Evolutionary conservation across 2,113 vertebrate species (phyloP).

Genomic region (Scophthalmus maximus): DNA sequence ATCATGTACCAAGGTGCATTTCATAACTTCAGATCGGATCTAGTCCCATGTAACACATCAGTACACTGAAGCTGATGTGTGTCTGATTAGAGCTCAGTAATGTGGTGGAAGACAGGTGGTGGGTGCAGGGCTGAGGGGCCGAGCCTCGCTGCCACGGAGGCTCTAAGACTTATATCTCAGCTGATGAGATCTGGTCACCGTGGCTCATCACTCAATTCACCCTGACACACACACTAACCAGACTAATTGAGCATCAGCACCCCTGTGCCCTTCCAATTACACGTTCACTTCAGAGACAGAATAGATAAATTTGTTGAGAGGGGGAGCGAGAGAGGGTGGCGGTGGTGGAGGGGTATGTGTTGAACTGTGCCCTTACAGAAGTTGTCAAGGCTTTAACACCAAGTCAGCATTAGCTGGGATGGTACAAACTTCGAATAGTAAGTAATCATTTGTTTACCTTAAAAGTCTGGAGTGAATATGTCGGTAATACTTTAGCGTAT

Average conservation of each 20-base stretch:
- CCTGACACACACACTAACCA: conserved; percentile 36
- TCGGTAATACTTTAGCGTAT: no score
- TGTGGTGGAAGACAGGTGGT: conserved; percentile 5
- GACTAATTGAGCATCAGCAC: conserved; percentile 56
- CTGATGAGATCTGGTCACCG: conserved; percentile 50
- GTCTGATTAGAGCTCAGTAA: conserved; percentile 25
- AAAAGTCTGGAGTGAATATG: no score
- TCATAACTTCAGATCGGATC: not conserved
- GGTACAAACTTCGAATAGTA: no score
- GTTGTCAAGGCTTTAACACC: not conserved
- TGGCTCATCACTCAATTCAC: conserved; percentile 48
- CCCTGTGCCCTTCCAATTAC: conserved; percentile 56
- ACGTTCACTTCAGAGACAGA: conserved; percentile 14
- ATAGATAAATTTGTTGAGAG: conserved; percentile 29
- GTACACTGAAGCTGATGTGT: not conserved
- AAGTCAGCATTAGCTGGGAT: no score
- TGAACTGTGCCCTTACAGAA: not conserved
- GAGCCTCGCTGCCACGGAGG: conserved; percentile 6
- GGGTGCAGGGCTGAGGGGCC: not conserved
- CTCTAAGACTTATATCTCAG: conserved; percentile 30
- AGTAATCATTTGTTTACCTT: no score
- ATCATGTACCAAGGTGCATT: not conserved
- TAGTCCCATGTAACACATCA: not conserved
- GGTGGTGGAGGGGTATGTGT: not conserved
- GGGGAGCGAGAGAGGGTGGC: not conserved